phyloP scores from a whole-genome alignment of 2,113 vertebrate species.

The Odontophorus gujanensis region DNA sequence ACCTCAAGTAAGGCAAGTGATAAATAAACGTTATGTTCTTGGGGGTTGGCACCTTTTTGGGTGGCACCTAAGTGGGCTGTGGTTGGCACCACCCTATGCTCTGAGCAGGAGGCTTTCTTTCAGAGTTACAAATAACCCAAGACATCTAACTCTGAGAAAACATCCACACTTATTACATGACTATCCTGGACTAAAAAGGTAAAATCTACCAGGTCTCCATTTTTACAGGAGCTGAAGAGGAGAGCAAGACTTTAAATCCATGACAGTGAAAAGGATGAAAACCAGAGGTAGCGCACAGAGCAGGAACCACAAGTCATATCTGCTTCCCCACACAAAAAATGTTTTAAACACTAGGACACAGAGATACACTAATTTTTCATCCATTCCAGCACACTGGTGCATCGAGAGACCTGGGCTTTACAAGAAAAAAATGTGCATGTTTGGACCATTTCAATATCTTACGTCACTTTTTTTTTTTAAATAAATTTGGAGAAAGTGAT shows the following conservation, averaged over 20 bases:
- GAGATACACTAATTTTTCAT: neutral
- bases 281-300: neutral
- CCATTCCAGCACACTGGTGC: neutral
- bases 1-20: neutral
- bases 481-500: neutral
- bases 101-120: neutral
- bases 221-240: neutral
- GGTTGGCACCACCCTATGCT: neutral
- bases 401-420: neutral
- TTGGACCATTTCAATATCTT: neutral
- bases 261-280: neutral
- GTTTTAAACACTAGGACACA: neutral
- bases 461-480: neutral
- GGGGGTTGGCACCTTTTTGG: neutral
- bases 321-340: neutral
- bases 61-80: rapidly evolving
- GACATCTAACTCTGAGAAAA: neutral
- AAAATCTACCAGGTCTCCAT: neutral
- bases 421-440: neutral
- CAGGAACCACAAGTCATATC: neutral
- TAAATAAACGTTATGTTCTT: neutral
- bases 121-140: neutral
- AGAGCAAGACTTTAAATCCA: neutral
- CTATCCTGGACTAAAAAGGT: rapidly evolving
- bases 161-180: neutral